These are phyloP conservation scores for Linyphia triangularis DNA, from an alignment of 2,888 invertebrate genomes.

Conservation along the genomic window DNA sequence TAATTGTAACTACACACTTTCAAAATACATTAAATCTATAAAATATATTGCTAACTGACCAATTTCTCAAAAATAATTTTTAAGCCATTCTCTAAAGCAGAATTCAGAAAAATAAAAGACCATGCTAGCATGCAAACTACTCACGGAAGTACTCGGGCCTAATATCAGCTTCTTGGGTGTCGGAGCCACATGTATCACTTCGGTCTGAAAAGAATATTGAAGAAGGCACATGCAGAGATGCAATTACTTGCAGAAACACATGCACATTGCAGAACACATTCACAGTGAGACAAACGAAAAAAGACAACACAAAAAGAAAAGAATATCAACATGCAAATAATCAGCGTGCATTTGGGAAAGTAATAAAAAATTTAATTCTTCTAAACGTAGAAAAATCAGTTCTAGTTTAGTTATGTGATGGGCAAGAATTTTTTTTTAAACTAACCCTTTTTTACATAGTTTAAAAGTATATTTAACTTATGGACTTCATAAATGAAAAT, in stretches of 20 bases:
- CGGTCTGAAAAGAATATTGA: slow-evolving; percentile 59
- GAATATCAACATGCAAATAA: neutral
- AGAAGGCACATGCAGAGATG: slow-evolving; percentile 6
- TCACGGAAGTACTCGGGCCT: slow-evolving; percentile 46
- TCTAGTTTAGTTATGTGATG: too few relatives aligned
- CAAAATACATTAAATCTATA: too few relatives aligned
- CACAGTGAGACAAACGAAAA: neutral
- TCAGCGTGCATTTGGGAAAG: neutral
- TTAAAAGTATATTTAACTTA: too few relatives aligned
- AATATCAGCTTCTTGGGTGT: slow-evolving; percentile 49
- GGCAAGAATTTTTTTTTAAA: too few relatives aligned
- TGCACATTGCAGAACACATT: neutral
- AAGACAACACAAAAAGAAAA: neutral
- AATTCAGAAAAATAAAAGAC: neutral
- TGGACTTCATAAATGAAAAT: too few relatives aligned
- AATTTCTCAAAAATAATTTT: too few relatives aligned
- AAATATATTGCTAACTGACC: too few relatives aligned
- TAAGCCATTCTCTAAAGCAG: neutral
- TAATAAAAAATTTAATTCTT: neutral
- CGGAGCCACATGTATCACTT: slow-evolving; percentile 45
- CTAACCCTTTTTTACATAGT: too few relatives aligned
- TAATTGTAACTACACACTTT: too few relatives aligned
- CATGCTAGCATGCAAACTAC: slow-evolving; percentile 40
- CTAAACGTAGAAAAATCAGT: too few relatives aligned
- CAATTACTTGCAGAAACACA: neutral